Evolutionary conservation across 1,140 invertebrate genomes (phyloP).

Genomic region (Callitettix versicolor): DNA sequence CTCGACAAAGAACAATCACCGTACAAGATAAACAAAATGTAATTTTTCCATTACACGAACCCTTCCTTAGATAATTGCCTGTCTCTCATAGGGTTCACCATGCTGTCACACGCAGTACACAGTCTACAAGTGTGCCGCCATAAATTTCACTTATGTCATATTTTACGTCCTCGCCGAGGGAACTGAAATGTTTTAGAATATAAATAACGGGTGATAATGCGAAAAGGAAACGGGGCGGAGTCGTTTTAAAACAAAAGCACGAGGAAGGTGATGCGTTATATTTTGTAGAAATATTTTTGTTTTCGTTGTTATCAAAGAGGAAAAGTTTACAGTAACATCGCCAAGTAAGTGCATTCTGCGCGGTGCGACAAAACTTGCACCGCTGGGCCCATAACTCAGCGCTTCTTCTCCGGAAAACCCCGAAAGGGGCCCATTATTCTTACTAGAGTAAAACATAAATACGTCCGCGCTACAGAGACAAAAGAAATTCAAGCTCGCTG

Average conservation of each 20-base stretch:
- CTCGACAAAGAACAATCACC: too few relatives aligned
- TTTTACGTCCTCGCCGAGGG: neutral
- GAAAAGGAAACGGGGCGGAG: slow-evolving; percentile 8
- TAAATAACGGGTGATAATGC: slow-evolving; percentile 3
- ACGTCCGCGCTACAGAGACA: slow-evolving; percentile 11
- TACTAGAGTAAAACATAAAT: slow-evolving; percentile 15
- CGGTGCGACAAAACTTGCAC: slow-evolving; percentile 8
- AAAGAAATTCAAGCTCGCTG: slow-evolving; percentile 11
- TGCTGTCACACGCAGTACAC: too few relatives aligned
- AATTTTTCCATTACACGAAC: too few relatives aligned
- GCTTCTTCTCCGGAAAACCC: slow-evolving; percentile 9
- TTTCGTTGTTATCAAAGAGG: neutral
- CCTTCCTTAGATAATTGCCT: too few relatives aligned
- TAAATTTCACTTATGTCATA: slow-evolving; percentile 1
- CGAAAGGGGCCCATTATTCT: slow-evolving; percentile 16
- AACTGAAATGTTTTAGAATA: neutral
- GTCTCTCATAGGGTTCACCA: too few relatives aligned
- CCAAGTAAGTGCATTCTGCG: slow-evolving; percentile 9
- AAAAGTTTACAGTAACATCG: neutral
- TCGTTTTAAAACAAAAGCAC: slow-evolving; percentile 9
- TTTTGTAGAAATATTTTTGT: slow-evolving; percentile 7
- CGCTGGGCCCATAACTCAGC: slow-evolving; percentile 12
- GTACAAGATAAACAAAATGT: too few relatives aligned
- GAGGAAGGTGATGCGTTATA: slow-evolving; percentile 7
- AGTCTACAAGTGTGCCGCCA: neutral